Evolutionary conservation across 2,113 vertebrate genomes (phyloP), one percentile per base, ranked within the genome.

Genomic region (Natator depressus): DNA sequence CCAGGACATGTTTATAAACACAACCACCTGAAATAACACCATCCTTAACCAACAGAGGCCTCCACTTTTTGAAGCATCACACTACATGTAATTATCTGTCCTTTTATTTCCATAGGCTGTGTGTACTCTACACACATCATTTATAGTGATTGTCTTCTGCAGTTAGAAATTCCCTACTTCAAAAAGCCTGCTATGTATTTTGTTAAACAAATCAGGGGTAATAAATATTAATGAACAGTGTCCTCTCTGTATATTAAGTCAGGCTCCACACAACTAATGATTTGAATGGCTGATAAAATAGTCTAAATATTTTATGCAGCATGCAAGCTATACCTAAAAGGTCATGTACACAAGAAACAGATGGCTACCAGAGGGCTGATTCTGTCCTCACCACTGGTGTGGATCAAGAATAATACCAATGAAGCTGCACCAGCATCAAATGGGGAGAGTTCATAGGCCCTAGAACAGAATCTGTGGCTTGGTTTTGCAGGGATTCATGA

Each of bases 201-300:
- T 91, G 92, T 72, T 94, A 96, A 97, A 96, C 96, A 97, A 97
- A 97, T 96, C 93, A 96, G 91, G 95, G 85, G 16, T 80, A 81
- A 97, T 98, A 97, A 98, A 98, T 98, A 98, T 97, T 98, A 96
- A 98, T 96, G 97, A 92, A 1, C 17, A 6, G 25, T 83, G 91
- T 94, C 90, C 95, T 91, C 38, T 5, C 92, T 75, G 80, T n/a
- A 90, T 84, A 1, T 83, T 93, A 80, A 93, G 81, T n/a, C 95
- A 80, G 62, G n/a, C 82, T 91, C 92, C 49, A 91, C 80, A 93
- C 86, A 94, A 91, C 90, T 96, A 95, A 91, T 84, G 96, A 97
- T 95, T 5, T 78, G 94, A 95, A 50, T 35, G 93, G 89, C 92
- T 91, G 97, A 97, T 94, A 97, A 81, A 95, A 88, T 80, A 20